Conservation (phyloP, 2,888 invertebrate species). For the Dichetophora obliterata region DNA sequence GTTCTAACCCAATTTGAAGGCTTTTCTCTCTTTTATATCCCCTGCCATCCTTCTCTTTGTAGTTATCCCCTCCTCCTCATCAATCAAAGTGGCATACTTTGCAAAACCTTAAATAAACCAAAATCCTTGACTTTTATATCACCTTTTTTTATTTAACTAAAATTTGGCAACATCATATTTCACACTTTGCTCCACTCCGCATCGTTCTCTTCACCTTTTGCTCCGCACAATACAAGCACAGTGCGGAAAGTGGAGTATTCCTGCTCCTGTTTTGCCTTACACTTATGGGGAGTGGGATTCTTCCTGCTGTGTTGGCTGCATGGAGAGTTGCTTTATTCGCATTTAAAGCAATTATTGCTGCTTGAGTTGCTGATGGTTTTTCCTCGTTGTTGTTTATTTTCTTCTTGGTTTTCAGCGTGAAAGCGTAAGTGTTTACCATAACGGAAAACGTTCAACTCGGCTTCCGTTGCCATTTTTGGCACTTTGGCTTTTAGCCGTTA, state of each 20-base stretch:
- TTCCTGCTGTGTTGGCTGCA: not conserved
- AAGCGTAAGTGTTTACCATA: not conserved
- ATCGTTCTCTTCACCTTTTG: not conserved
- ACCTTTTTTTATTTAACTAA: no score
- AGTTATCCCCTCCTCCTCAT: not conserved
- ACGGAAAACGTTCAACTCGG: no score
- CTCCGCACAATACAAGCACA: no score
- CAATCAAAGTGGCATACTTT: no score
- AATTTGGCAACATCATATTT: no score
- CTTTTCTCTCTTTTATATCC: not conserved
- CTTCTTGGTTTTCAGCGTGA: not conserved
- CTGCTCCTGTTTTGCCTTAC: not conserved
- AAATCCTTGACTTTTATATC: no score
- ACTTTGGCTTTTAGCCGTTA: not conserved
- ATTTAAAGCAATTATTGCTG: constrained; percentile 6
- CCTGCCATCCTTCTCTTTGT: not conserved
- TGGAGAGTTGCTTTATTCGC: not conserved
- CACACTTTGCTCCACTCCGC: not conserved
- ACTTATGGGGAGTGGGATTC: not conserved
- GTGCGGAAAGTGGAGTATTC: no score
- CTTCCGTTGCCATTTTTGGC: not conserved
- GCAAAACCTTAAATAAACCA: no score
- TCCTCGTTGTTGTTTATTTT: not conserved
- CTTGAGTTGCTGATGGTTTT: constrained; percentile 2
- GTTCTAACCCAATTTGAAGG: not conserved